Evolutionary conservation across 2,113 vertebrate genomes (phyloP).

Genomic region (Notothenia coriiceps): DNA sequence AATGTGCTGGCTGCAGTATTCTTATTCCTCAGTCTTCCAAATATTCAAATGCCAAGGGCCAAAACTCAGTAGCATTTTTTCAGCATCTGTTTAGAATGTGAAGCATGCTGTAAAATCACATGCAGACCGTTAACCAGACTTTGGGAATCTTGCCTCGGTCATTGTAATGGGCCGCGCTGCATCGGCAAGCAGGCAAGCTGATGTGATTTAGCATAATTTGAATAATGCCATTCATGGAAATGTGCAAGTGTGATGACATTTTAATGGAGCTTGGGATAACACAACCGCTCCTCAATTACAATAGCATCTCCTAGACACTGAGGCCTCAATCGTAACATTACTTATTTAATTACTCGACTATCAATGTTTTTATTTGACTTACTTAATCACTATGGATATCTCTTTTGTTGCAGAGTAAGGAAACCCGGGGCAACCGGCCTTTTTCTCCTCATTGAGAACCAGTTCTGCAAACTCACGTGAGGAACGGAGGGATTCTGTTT

Average conservation of each 20-base stretch:
- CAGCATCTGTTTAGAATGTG: constrained; percentile 69
- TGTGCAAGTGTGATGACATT: constrained; percentile 82
- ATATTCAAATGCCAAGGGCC: constrained; percentile 52
- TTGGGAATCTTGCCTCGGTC: constrained; percentile 76
- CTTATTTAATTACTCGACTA: constrained; percentile 73
- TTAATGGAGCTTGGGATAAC: constrained; percentile 81
- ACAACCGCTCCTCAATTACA: constrained; percentile 80
- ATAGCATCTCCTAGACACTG: constrained; percentile 52
- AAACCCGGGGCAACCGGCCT: constrained; percentile 12
- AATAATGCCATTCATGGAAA: constrained; percentile 87
- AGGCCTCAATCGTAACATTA: constrained; percentile 60
- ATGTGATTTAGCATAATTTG: constrained; percentile 87
- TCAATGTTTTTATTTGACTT: constrained; percentile 66
- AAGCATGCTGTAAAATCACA: constrained; percentile 67
- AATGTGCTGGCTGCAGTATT: constrained; percentile 38
- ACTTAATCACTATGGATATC: constrained; percentile 64
- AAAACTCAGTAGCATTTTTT: constrained; percentile 44
- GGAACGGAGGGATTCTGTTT: too few species aligned
- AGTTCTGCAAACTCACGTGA: constrained; percentile 25
- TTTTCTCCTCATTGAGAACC: constrained; percentile 16
- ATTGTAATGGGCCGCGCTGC: constrained; percentile 78
- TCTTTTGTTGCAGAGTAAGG: constrained; percentile 53
- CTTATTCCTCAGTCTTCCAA: constrained; percentile 25
- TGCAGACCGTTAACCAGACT: constrained; percentile 64
- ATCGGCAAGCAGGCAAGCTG: constrained; percentile 80